Conservation (phyloP, 2,888 invertebrate genomes). For the Acronicta leporina region DNA sequence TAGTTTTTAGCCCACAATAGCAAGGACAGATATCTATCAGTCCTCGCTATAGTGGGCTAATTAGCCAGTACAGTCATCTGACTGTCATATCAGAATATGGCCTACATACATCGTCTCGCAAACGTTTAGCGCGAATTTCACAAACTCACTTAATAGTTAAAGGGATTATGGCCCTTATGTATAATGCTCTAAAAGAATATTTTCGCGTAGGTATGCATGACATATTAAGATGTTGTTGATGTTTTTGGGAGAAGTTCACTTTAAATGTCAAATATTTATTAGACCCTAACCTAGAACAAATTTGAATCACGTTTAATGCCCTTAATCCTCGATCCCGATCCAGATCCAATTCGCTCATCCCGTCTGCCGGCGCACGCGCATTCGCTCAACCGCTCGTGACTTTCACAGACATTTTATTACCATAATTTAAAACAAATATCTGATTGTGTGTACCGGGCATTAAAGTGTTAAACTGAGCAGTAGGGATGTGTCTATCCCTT, state of each 20-base stretch:
- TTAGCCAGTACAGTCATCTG: too few species aligned
- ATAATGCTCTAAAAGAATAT: too few species aligned
- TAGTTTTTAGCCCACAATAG: too few species aligned
- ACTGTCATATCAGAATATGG: too few species aligned
- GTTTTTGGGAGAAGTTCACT: not conserved
- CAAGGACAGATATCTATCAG: too few species aligned
- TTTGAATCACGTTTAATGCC: conserved; percentile 60
- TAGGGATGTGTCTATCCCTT: conserved; percentile 75
- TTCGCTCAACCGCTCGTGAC: conserved; percentile 85
- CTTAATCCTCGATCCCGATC: conserved; percentile 66
- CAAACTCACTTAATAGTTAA: too few species aligned
- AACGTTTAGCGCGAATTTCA: too few species aligned
- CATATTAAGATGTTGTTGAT: too few species aligned
- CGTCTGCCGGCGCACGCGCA: conserved; percentile 74
- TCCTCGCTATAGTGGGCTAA: too few species aligned
- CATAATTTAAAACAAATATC: conserved; percentile 90
- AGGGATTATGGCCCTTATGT: too few species aligned
- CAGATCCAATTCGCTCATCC: conserved; percentile 79
- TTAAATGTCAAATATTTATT: conserved; percentile 46
- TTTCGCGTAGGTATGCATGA: too few species aligned
- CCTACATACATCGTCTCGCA: too few species aligned
- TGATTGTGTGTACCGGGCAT: conserved; percentile 89
- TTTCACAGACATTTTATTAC: conserved; percentile 89
- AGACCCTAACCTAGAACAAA: conserved; percentile 56
- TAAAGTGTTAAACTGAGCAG: conserved; percentile 86